Evolutionary conservation across 2,888 invertebrate genomes (phyloP), one percentile per base, ranked within the genome.

Genomic region (Cybosia mesomella): DNA sequence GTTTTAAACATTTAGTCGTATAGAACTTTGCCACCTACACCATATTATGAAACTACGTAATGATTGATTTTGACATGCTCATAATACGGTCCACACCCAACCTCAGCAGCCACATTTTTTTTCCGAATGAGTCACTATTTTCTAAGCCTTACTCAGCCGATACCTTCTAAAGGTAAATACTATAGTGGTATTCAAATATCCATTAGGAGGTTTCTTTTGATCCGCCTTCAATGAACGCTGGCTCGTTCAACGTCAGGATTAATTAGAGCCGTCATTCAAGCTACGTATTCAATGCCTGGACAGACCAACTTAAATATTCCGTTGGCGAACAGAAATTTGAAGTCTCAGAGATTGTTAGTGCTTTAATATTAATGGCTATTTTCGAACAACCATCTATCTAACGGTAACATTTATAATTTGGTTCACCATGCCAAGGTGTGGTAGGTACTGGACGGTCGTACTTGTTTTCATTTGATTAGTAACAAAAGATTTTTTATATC

Each of bases 191-290:
- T 93, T 94, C 92, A 93, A 92, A 93, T 93, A 90, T 88, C 88
- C 93, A 94, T 94, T 93, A 93, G 86, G 81, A 88, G 89, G 88
- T 89, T 91, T 92, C 91, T 93, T 94, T 93, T 91, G 90, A 93
- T 91, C 87, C 86, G 77, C 67, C 83, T 83, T 88, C 89, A 89
- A 87, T 89, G 89, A 89, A 84, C 79, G 83, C 81, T 83, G 79
- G 82, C 82, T 83, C 81, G 84, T 88, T 90, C 89, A 88, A 88
- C 88, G 85, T 85, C 79, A 78, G 89, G 90, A 93, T 91, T 92
- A 92, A 92, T 93, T 91, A 91, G 89, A 85, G 74, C 81, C 83
- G 87, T 89, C 88, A 91, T 92, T 93, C 90, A 92, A 89, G 80
- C 77, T 74, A 81, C 81, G 87, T 84, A 88, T 90, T 90, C 88